A percentile compares a stretch with the other conserved stretches of the same genome.
Conservation (phyloP, 2,888 invertebrate species). For the Phyllotreta cruciferae region DNA sequence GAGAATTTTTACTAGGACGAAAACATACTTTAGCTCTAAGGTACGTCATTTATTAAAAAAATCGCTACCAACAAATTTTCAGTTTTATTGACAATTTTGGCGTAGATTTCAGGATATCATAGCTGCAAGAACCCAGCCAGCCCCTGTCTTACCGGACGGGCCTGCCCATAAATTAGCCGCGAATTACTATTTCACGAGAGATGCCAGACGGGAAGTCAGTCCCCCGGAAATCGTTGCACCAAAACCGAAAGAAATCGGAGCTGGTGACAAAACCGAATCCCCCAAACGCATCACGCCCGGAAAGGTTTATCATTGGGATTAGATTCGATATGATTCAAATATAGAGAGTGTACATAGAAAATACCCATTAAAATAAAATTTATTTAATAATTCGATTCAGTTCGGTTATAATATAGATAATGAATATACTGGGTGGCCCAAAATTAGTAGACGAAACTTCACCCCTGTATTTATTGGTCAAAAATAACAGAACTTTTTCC, state of each 20-base stretch:
- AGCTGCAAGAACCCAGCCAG: constrained; percentile 80
- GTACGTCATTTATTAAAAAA: constrained; percentile 50
- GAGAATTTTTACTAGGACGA: constrained; percentile 74
- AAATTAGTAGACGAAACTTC: too few species aligned
- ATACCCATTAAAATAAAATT: constrained; percentile 6
- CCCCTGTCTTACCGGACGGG: constrained; percentile 82
- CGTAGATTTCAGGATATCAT: constrained; percentile 67
- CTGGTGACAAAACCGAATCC: constrained; percentile 30
- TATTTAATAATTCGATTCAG: background rate
- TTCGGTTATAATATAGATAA: too few species aligned
- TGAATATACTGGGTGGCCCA: too few species aligned
- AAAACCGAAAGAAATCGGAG: constrained; percentile 43
- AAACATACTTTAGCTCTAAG: constrained; percentile 60
- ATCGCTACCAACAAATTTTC: background rate
- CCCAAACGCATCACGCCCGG: constrained; percentile 48
- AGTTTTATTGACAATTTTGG: background rate
- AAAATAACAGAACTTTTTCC: too few species aligned
- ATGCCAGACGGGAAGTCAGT: constrained; percentile 79
- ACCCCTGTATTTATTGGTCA: too few species aligned
- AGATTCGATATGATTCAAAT: constrained; percentile 10
- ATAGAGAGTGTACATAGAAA: constrained; percentile 8
- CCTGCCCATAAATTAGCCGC: constrained; percentile 77
- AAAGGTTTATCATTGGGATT: constrained; percentile 49
- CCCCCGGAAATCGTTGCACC: constrained; percentile 69
- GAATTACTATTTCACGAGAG: constrained; percentile 86